Conservation (phyloP, 2,113 vertebrate species). For the Petrocephalus zakoni region DNA sequence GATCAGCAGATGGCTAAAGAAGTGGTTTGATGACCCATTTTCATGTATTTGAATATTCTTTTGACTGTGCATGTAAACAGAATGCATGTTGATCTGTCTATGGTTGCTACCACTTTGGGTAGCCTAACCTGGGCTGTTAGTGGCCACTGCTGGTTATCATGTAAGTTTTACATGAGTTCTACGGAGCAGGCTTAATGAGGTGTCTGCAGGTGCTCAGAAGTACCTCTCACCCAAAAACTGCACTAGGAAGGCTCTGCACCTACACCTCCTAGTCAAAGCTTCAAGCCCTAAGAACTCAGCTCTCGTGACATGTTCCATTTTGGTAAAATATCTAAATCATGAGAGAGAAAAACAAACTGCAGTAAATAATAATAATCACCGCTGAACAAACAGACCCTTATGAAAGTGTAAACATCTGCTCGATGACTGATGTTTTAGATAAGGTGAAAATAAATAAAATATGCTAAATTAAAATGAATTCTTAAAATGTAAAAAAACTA, state of each 20-base stretch:
- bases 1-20: not conserved
- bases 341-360: constrained; percentile 1
- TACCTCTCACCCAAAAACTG: not conserved
- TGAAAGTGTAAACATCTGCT: constrained; percentile 4
- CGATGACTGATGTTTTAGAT: constrained; percentile 10
- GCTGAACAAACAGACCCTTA: constrained; percentile 1
- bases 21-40: not conserved
- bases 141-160: not conserved
- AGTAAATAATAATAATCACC: not conserved
- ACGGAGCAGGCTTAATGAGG: not conserved
- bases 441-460: constrained; percentile 20
- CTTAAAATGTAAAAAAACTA: constrained; percentile 42
- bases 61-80: not conserved
- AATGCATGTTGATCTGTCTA: not conserved
- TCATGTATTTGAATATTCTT: not conserved
- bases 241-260: not conserved
- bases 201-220: not conserved
- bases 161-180: not conserved
- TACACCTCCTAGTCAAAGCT: not conserved
- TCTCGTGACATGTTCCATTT: not conserved
- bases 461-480: not conserved
- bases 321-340: not conserved
- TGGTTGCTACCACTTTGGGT: not conserved
- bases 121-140: not conserved
- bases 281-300: not conserved